phyloP scores from a whole-genome alignment of 2,888 invertebrate genomes.

The Drosophila mimetica region DNA sequence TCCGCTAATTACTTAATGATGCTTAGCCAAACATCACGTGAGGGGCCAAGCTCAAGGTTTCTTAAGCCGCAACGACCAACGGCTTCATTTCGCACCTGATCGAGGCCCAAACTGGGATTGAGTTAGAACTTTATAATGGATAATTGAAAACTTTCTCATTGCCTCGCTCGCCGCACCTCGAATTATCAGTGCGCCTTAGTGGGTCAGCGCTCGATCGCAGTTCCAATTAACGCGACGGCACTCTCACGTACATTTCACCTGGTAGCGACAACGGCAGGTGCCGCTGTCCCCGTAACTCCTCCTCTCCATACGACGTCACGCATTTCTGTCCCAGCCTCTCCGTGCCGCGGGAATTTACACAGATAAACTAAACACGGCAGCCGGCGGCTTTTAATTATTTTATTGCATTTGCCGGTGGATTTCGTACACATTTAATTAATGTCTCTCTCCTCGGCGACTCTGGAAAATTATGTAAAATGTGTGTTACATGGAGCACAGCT shows the following conservation, averaged over 20 bases:
- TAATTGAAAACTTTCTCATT: conserved; percentile 55
- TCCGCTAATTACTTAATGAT: conserved; percentile 16
- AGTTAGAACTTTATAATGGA: conserved; percentile 61
- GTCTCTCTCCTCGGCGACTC: conserved; percentile 59
- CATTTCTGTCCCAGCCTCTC: conserved; percentile 41
- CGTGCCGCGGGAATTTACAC: conserved; percentile 61
- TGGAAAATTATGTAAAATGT: conserved; percentile 75
- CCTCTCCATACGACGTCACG: conserved; percentile 27
- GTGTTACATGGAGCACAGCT: conserved; percentile 64
- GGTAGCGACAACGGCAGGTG: conserved; percentile 20
- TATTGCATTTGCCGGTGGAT: conserved; percentile 62
- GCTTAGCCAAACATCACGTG: conserved; percentile 1
- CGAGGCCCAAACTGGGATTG: conserved; percentile 5
- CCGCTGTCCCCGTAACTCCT: conserved; percentile 14
- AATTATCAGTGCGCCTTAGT: conserved; percentile 32
- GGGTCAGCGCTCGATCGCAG: conserved; percentile 44
- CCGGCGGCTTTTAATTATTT: conserved; percentile 69
- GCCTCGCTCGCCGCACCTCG: conserved; percentile 22
- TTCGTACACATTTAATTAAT: conserved; percentile 66
- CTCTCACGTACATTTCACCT: conserved; percentile 62
- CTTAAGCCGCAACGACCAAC: conserved; percentile 4
- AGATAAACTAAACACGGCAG: conserved; percentile 21
- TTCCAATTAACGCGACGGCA: conserved; percentile 38
- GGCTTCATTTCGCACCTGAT: conserved; percentile 37
- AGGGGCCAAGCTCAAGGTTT: neutral